Conservation (phyloP, 2,797 vertebrate genomes). For the Peromyscus melanophrys region DNA sequence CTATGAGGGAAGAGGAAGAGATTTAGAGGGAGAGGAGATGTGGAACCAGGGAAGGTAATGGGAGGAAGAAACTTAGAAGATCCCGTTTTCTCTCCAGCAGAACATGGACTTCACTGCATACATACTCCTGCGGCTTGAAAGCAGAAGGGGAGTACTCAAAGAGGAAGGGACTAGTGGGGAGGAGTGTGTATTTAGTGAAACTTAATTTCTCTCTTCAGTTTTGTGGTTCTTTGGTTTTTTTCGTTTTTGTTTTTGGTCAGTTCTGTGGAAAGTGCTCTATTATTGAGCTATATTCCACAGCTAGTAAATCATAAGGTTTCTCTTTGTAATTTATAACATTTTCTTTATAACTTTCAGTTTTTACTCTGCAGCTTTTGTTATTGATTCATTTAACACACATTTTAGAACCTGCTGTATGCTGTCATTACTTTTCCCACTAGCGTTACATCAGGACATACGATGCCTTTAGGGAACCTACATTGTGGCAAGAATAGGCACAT, state of each 20-base stretch:
- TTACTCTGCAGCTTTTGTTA: background rate
- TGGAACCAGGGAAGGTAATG: too few species aligned
- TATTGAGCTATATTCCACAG: background rate
- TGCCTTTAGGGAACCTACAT: background rate
- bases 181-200: background rate
- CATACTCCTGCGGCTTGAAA: background rate
- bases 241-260: background rate
- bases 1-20: background rate
- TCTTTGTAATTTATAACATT: background rate
- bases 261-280: background rate
- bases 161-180: background rate
- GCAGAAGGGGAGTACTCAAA: background rate
- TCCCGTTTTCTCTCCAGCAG: background rate
- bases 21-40: background rate
- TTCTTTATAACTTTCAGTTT: slow-evolving; percentile 30
- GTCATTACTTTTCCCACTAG: background rate
- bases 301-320: background rate
- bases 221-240: background rate
- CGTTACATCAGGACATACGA: background rate
- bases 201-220: background rate
- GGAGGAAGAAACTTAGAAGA: background rate
- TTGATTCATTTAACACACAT: slow-evolving; percentile 50
- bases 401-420: background rate
- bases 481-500: slow-evolving; percentile 17
- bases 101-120: background rate